Percentiles rank a stretch among this genome's conserved stretches.
Evolutionary conservation across 2,888 invertebrate genomes (phyloP).

Genomic region (Lycophotia porphyrea): DNA sequence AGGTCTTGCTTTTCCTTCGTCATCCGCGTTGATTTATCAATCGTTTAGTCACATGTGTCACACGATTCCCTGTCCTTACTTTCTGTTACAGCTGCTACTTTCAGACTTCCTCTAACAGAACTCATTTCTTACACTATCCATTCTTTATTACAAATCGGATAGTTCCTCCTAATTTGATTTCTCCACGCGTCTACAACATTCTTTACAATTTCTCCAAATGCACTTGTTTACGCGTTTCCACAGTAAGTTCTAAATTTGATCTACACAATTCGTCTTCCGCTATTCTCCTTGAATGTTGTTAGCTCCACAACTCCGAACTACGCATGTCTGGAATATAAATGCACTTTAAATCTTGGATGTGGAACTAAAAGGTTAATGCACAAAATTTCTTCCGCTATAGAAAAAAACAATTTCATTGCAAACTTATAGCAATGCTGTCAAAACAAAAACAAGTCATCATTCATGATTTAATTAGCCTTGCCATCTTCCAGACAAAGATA

Average conservation of each 20-base stretch:
- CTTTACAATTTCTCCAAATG: conserved; percentile 4
- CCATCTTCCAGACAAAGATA: background rate
- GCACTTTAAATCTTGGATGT: conserved; percentile 24
- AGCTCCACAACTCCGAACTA: conserved; percentile 17
- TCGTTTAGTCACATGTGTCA: background rate
- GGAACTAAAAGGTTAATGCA: conserved; percentile 20
- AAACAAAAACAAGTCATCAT: background rate
- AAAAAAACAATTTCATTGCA: background rate
- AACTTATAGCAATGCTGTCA: background rate
- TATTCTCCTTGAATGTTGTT: conserved; percentile 25
- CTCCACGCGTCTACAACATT: background rate
- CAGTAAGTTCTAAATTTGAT: conserved; percentile 30
- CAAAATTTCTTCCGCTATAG: background rate
- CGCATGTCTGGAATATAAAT: conserved; percentile 43
- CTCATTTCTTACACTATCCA: background rate
- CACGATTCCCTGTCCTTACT: background rate
- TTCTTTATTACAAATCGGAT: background rate
- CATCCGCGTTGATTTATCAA: background rate
- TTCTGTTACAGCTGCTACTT: background rate
- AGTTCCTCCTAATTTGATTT: background rate
- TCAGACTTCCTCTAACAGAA: background rate
- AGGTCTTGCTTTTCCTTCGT: background rate
- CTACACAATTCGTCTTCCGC: conserved; percentile 18
- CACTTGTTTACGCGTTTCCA: conserved; percentile 15
- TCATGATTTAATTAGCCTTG: background rate